Base-by-base conservation (phyloP, 2,888 invertebrate species). In the Lymantria monacha region DNA sequence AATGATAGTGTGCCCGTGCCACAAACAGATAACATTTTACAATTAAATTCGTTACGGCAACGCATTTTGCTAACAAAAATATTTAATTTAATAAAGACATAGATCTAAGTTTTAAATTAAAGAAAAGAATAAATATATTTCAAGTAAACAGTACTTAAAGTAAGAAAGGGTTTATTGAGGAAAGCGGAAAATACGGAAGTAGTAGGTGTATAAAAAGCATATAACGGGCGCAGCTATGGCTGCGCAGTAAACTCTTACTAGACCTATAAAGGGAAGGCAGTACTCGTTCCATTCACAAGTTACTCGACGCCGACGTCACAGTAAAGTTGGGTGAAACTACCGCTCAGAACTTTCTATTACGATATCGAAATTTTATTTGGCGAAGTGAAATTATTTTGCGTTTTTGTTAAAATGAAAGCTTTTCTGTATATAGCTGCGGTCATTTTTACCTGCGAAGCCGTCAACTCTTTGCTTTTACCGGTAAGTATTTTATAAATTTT, bases 261-360 rank as follows among this genome's bases (percentile, higher is more conserved):
- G 69, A 74, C 80, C 72, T 90, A 90, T 89, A 90, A 87, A 87
- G 83, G 80, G 78, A 76, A 70, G 76, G 74, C 69, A 69, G 71
- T 70, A 70, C 70, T 67, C 77, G 76, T 69, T 77, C 81, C 86
- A 87, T 89, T 88, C 89, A 88, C 80, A 83, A 85, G 78, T 81
- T 72, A 69, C 66, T 67, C 77, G 75, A 71, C 78, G 74, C 60
- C 80, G 73, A 72, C 79, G 78, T 74, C 74, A 76, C 77, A 53
- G 67, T 60, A 68, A 53, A 72, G 69, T 73, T 74, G 69, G 66
- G 52, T 56, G 61, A 52, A 55, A 42, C 53, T 55, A 52, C 59
- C 56, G 50, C 63, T 59, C 57, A 58, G 63, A 83, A 85, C 74
- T 83, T 80, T 72, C 62, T 64, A 64, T 70, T 61, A 54, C 63